A percentile compares a stretch with the other conserved stretches of the same genome.
Conservation (phyloP, 2,888 invertebrate genomes). For the Kuschelorhynchus macadamiae region DNA sequence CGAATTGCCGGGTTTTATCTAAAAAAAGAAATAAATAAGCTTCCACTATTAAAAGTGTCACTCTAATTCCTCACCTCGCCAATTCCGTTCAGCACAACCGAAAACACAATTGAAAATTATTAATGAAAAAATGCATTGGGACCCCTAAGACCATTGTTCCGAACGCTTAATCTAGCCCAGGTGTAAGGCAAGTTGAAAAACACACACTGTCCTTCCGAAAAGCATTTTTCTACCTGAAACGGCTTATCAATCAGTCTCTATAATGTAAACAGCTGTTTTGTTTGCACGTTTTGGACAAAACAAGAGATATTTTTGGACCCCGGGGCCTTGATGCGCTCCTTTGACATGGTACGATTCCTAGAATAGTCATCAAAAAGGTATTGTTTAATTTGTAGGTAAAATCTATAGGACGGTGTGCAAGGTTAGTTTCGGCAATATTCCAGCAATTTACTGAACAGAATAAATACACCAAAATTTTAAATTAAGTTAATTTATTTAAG, state of each 20-base stretch:
- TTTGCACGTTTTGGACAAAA: conserved; percentile 61
- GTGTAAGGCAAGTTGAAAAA: conserved; percentile 34
- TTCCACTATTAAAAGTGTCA: background rate
- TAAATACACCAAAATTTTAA: no score
- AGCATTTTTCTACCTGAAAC: conserved; percentile 61
- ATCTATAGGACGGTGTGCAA: background rate
- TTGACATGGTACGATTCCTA: conserved; percentile 3
- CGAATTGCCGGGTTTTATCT: no score
- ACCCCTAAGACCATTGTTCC: conserved; percentile 32
- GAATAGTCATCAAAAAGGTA: conserved; percentile 25
- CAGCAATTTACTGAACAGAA: no score
- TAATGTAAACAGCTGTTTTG: conserved; percentile 63
- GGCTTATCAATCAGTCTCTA: conserved; percentile 61
- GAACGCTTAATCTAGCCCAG: conserved; percentile 39
- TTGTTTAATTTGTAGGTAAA: conserved; percentile 37
- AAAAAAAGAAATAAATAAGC: no score
- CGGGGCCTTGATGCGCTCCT: background rate
- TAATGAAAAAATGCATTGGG: conserved; percentile 35
- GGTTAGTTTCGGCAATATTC: no score
- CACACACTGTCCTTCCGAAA: conserved; percentile 36
- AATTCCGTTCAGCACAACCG: background rate
- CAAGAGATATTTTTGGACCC: conserved; percentile 52
- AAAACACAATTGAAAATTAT: conserved; percentile 21
- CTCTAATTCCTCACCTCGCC: conserved; percentile 5
- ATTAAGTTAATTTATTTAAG: no score